A percentile compares a stretch with the other conserved stretches of the same genome.
Evolutionary conservation across 1,140 invertebrate genomes (phyloP).

Genomic region (Achatina immaculata): DNA sequence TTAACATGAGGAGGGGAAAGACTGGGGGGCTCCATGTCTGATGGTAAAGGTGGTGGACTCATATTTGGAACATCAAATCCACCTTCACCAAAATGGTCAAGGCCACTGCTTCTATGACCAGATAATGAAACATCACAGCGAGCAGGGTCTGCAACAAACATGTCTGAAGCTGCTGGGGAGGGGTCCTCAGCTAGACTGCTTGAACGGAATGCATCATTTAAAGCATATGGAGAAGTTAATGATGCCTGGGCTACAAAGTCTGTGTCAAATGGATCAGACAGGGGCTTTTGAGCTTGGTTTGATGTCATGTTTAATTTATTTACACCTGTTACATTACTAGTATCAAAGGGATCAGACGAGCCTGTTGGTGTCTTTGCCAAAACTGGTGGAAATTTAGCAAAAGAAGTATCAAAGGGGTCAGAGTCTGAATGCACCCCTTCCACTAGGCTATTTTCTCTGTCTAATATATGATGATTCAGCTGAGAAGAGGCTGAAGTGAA

Average conservation of each 20-base stretch:
- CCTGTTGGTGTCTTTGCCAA: not conserved
- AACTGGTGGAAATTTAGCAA: not conserved
- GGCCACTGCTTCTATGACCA: slow-evolving; percentile 29
- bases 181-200: not conserved
- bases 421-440: not conserved
- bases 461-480: not conserved
- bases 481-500: not conserved
- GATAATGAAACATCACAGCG: not conserved
- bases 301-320: not conserved
- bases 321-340: not conserved
- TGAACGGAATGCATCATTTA: not conserved
- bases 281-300: not conserved
- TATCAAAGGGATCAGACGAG: slow-evolving; percentile 29
- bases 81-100: slow-evolving; percentile 24
- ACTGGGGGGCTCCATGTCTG: not conserved
- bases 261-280: slow-evolving; percentile 52
- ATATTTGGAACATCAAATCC: slow-evolving; percentile 26
- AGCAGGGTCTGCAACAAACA: not conserved
- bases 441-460: slow-evolving; percentile 29
- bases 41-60: slow-evolving; percentile 34
- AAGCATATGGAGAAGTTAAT: not conserved
- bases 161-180: not conserved
- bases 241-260: slow-evolving; percentile 12
- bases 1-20: slow-evolving; percentile 33
- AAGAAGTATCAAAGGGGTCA: slow-evolving; percentile 41